Base-by-base conservation (phyloP, 1,140 invertebrate genomes). In the Aphelenchoides fujianensis region DNA sequence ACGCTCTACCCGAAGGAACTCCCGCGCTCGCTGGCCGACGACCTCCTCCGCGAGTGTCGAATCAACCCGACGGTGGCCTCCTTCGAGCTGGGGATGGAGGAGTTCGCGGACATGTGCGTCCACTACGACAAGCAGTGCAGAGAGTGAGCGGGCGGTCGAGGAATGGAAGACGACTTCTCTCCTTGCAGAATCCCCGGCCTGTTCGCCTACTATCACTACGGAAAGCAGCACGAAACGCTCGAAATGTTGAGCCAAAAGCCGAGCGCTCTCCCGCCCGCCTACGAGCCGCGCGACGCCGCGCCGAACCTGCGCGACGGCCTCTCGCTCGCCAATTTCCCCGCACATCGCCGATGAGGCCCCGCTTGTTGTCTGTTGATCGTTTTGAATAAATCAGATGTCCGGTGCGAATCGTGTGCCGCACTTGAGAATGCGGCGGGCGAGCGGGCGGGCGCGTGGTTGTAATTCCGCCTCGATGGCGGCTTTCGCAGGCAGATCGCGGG, bases 51-150 rank as follows among this genome's bases (percentile, higher is more conserved):
- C 74, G 83, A 89, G 32, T 89, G 92, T 27, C 90, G 91, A 53
- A 86, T 97, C 0, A 87, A 92, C 80, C 90, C 90, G 16, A 86
- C 86, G 2, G 86, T 87, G 7, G 87, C 89, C 78, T 88, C 93
- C 0, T 90, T 88, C 75, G 86, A 91, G 82, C 85, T 95, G 7
- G 88, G 89, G 0, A 89, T 93, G 64, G 89, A 90, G 66, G 92
- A 97, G 80, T 90, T 93, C 83, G 86, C 89, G 12, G 87, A 90
- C 73, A 79, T 97, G 16, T 91, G 91, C 74, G 87, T 89, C 74
- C 90, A 90, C 2, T 97, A 95, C 80, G 81, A 80, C 41, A 75
- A 89, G 41, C 81, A 83, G 55, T 82, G 80, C 53, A 52, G 68
- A 68, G 68, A 78, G 74, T 76, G 36, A 77, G 68, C 66, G n/a